Conservation (phyloP, 1,140 invertebrate species). For the Eurosta solidaginis region DNA sequence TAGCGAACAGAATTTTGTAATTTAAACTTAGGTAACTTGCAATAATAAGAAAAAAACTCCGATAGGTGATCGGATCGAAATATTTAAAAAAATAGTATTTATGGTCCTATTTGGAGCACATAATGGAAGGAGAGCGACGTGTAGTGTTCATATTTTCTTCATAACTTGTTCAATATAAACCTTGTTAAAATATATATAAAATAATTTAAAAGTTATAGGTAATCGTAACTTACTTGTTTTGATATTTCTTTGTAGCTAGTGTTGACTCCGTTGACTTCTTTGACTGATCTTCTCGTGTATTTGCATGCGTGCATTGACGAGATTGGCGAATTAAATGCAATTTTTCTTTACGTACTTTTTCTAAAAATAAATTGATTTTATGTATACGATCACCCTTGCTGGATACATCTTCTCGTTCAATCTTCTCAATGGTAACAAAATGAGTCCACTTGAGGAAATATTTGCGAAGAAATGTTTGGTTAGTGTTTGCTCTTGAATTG, state of each 20-base stretch:
- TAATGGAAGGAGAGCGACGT: too few species aligned
- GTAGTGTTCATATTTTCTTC: too few species aligned
- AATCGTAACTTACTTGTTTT: conserved; percentile 50
- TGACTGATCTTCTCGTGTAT: background rate
- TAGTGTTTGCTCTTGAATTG: conserved; percentile 36
- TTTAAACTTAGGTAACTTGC: too few species aligned
- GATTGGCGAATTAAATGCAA: conserved; percentile 32
- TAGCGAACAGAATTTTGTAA: too few species aligned
- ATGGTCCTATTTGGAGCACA: too few species aligned
- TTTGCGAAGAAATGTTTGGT: conserved; percentile 47
- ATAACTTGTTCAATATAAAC: too few species aligned
- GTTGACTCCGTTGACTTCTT: conserved; percentile 39
- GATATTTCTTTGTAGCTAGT: conserved; percentile 51
- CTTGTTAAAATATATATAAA: too few species aligned
- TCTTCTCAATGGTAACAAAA: conserved; percentile 52
- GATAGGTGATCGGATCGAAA: too few species aligned
- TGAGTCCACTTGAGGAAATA: conserved; percentile 59
- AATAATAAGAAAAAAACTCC: too few species aligned
- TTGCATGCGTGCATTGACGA: background rate
- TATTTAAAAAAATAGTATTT: too few species aligned
- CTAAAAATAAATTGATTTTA: conserved; percentile 58
- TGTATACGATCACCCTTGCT: conserved; percentile 43
- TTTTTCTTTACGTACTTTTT: conserved; percentile 57
- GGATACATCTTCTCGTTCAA: conserved; percentile 44
- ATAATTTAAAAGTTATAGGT: too few species aligned